Conservation (phyloP, 2,113 vertebrate genomes). For the Phoenicopterus ruber region DNA sequence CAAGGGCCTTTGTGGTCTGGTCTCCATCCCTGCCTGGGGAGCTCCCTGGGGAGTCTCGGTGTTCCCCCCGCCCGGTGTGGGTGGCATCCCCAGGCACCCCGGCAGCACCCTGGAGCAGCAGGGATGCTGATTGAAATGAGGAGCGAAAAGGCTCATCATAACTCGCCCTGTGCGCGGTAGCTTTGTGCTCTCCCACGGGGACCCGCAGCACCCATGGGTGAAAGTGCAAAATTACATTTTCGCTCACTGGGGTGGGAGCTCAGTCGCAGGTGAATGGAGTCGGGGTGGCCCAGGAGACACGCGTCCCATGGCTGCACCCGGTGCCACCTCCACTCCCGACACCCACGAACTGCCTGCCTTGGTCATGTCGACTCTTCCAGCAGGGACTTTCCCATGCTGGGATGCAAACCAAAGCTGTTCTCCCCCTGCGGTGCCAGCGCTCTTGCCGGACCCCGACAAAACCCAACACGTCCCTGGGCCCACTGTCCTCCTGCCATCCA, state of each 20-base stretch:
- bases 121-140: not conserved
- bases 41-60: accelerated
- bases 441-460: accelerated
- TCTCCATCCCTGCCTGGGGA: not conserved
- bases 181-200: accelerated
- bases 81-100: accelerated
- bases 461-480: accelerated
- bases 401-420: not conserved
- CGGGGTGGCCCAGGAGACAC: not conserved
- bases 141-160: accelerated
- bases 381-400: not conserved
- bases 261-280: not conserved
- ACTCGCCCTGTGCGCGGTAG: accelerated
- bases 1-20: not conserved
- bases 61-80: accelerated
- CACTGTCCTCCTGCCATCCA: not conserved
- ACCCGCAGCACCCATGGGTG: not conserved
- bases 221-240: not conserved
- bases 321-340: not conserved
- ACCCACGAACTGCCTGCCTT: accelerated
- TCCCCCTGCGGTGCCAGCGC: accelerated
- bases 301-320: accelerated
- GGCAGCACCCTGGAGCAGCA: accelerated
- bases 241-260: accelerated
- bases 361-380: not conserved